Base-by-base conservation (phyloP, 2,888 invertebrate genomes). In the Pemphredon lugubris region DNA sequence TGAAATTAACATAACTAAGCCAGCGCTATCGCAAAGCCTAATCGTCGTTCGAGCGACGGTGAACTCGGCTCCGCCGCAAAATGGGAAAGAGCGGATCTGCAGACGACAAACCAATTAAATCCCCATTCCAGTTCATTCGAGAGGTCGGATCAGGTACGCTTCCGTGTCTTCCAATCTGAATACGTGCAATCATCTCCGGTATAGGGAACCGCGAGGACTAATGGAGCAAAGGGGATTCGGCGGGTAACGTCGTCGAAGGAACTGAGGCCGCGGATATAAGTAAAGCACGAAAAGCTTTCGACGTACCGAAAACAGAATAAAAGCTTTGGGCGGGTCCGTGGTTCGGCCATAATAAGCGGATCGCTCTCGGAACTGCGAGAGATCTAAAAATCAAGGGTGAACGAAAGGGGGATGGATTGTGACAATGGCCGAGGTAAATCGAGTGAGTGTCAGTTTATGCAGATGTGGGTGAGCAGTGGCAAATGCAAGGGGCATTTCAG, bases 101-200 rank as follows among this genome's bases (percentile, higher is more conserved):
- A 70, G 76, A 77, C 76, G 77, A 77, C 77, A 77, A 77, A 77
- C 75, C 76, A 77, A 77, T 77, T 77, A 77, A 77, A 74, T 77
- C 47, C 69, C 67, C 60, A 75, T 77, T 68, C 65, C 76, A 60
- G 47, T 23, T 40, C 37, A 65, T 72, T 73, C 73, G 58, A 76
- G 69, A 63, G 68, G 48, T 53, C 21, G 40, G 39, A 32, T 47
- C 72, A 61, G 72, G 45, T 68, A 60, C 47, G 54, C 55, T 44
- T 66, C 51, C 53, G 65, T 71, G 60, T 71, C 71, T 47, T 65
- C 34, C 58, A 51, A 45, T 45, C 54, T 18, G 75, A 47, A 71
- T 75, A 57, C 61, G 60, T 37, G 60, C 64, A 75, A 58, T 58
- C 44, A 42, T 44, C 45, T 55, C 30, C 23, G 23, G 13, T 23